Base-by-base conservation (phyloP, 2,888 invertebrate genomes). In the Noctuana brunneofusca region DNA sequence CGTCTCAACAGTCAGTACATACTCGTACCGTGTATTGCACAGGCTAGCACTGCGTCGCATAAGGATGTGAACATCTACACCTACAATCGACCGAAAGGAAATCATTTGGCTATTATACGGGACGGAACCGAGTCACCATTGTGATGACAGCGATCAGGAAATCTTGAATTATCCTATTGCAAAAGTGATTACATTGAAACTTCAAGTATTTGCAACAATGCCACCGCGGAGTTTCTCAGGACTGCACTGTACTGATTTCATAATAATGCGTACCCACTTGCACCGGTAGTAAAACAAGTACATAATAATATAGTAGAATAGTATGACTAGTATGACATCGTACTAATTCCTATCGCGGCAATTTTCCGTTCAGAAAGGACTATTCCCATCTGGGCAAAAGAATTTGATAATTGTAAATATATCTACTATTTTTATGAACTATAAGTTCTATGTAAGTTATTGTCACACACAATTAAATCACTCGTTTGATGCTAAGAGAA, bases 111-210 rank as follows among this genome's bases (percentile, higher is more conserved):
- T 75, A 75, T 74, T 73, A 73, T 73, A 74, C 77, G 73, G 74
- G 74, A 74, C 74, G 75, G 75, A 75, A 74, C 73, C 63, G 57
- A 71, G 72, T 68, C 71, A 75, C 71, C 72, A 78, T 81, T 79
- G 76, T 77, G 75, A 75, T 72, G 73, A 68, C 68, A 68, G 71
- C 66, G 68, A 71, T 67, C 71, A 74, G 75, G 77, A 79, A 70
- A 76, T 78, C 71, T 78, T 73, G 71, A 75, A 76, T 78, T 76
- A 74, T 78, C 76, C 74, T 74, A 77, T 80, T 77, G 75, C 75
- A 74, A 72, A 69, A 71, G 71, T 69, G 71, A 75, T 74, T 71
- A 75, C 70, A 68, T 70, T 70, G 70, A 66, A 66, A 68, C 69
- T 63, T 41, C 50, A 22, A 56, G 24, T 55, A 38, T 38, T 27